Evolutionary conservation across 2,797 vertebrate genomes (phyloP), one percentile per base, ranked within the genome.

Genomic region (Pempheris klunzingeri): DNA sequence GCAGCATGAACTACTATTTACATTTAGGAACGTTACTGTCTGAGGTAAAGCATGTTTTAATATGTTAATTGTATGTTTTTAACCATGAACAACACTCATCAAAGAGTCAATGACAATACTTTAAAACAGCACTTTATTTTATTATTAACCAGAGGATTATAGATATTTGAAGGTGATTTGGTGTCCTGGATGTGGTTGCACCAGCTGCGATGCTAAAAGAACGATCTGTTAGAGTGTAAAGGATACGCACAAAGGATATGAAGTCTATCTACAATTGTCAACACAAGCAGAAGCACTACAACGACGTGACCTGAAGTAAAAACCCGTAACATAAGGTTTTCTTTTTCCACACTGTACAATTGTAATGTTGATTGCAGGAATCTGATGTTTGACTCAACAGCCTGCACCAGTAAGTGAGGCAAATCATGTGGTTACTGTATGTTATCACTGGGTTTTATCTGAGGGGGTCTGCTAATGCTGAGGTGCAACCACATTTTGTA

Each of bases 101-200:
- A 58, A 81, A 28, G 52, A 85, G 9, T 65, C 68, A 12, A 57
- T 30, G 14, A 43, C 59, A 60, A 57, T 30, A 71, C n/a, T 59
- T 87, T 71, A 84, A n/a, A 83, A 82, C 78, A 87, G 84, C 73
- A 73, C 54, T 82, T 85, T 18, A 73, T 84, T 90, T 81, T 85
- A 85, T 92, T 91, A 84, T 77, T 74, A 78, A 82, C 73, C 69
- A 80, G 80, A 83, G 58, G 32, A 60, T 79, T 83, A 85, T 85
- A 84, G 77, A 81, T 88, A 79, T 30, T 70, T 81, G 65, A 83
- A 57, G 79, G 61, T 73, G 74, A 83, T 81, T 79, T 81, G 71
- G 38, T 82, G 82, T 87, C 68, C 61, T 75, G 71, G 72, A 26
- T 73, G 67, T 73, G 62, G 62, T 46, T 71, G 64, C 66, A 84